phyloP scores from a whole-genome alignment of 2,113 vertebrate species.

The Gulo gulo region DNA sequence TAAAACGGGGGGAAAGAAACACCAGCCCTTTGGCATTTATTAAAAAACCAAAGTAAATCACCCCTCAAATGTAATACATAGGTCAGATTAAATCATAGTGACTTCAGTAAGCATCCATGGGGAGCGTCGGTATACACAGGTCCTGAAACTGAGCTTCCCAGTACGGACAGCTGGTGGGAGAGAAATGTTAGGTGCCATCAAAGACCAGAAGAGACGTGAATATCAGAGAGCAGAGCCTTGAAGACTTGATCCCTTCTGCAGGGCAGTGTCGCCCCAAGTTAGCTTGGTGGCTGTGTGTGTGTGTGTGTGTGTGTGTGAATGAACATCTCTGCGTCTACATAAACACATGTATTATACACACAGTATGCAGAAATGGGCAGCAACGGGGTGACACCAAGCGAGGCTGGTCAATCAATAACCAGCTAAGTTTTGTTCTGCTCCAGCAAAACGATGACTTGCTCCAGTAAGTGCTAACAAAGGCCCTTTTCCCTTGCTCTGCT shows the following conservation, averaged over 20 bases:
- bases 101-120: background rate
- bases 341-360: background rate
- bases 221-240: background rate
- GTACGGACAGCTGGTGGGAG: background rate
- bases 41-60: slow-evolving; percentile 40
- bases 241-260: background rate
- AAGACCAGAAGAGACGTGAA: background rate
- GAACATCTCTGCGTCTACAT: background rate
- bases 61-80: background rate
- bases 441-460: slow-evolving; percentile 71
- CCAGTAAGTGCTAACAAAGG: slow-evolving; percentile 80
- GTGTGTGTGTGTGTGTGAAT: background rate
- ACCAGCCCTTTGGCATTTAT: slow-evolving; percentile 40
- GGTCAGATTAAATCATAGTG: slow-evolving; percentile 34
- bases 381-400: background rate
- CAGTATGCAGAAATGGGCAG: background rate
- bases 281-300: background rate
- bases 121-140: background rate
- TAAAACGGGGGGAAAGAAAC: background rate
- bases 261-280: background rate
- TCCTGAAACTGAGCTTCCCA: background rate
- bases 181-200: background rate
- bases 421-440: slow-evolving; percentile 70
- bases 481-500: slow-evolving; percentile 72
- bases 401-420: slow-evolving; percentile 66